Conservation (phyloP, 2,888 invertebrate genomes). For the Girardia tigrina region DNA sequence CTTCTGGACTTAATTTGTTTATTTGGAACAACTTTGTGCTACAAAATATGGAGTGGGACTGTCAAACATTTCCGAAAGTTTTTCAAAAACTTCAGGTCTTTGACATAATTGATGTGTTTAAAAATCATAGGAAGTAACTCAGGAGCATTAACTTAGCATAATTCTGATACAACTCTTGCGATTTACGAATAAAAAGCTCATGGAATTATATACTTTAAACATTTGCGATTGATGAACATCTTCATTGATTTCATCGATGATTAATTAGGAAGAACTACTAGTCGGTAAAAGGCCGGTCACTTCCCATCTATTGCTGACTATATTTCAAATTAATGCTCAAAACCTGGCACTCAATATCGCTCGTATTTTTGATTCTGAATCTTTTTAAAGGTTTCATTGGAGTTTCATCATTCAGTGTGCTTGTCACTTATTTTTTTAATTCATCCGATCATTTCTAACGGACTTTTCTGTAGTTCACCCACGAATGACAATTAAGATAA, state of each 20-base stretch:
- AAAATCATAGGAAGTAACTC: not conserved
- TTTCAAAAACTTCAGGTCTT: not conserved
- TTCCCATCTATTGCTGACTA: not conserved
- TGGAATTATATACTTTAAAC: not conserved
- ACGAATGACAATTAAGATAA: too few species aligned
- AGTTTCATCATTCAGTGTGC: too few species aligned
- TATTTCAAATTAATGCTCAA: not conserved
- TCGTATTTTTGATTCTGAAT: not conserved
- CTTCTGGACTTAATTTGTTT: not conserved
- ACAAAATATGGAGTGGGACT: not conserved
- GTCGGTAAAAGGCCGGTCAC: not conserved
- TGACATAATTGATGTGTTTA: too few species aligned
- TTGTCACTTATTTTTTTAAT: too few species aligned
- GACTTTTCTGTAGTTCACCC: too few species aligned
- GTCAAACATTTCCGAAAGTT: not conserved
- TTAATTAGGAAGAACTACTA: not conserved
- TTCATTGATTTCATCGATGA: conserved; percentile 8
- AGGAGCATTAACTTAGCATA: not conserved
- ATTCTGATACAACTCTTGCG: not conserved
- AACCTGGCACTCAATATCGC: not conserved
- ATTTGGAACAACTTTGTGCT: not conserved
- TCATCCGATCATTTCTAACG: too few species aligned
- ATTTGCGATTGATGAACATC: conserved; percentile 8
- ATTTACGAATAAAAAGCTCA: not conserved
- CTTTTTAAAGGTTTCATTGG: too few species aligned